Evolutionary conservation across 2,113 vertebrate genomes (phyloP), one percentile per base, ranked within the genome.

Genomic region (Hemiprocne comata): DNA sequence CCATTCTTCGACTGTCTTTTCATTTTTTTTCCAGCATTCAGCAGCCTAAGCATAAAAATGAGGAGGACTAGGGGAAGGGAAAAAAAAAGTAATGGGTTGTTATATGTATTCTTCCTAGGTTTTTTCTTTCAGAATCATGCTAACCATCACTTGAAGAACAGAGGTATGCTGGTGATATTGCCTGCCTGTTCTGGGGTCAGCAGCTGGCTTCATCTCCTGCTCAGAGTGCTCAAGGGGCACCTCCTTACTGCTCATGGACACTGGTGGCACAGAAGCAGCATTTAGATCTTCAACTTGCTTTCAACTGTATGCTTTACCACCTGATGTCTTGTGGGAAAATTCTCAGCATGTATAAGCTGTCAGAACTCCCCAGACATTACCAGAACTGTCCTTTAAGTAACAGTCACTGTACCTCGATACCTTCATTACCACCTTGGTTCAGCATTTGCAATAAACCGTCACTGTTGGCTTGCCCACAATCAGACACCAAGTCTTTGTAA

Each of bases 111-210:
- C 73, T 79, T 60, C 13, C 29, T 10, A 17, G 1, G 1, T 13
- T 51, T 46, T 64, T 11, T 9, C 31, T 26, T 69, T 36, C 48
- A 40, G 44, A 86, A 71, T 29, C 11, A 48, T 1, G 4, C 10
- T 31, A 51, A 33, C 28, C 33, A 8, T 20, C n/a, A 16, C 42
- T 69, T 1, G 0, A 25, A 54, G 36, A 72, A 53, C n/a, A 48
- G 50, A 50, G 11, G 13, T 36, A 53, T 7, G 5, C 6, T 33
- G 33, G 19, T 2, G 3, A 17, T 6, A n/a, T 4, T 1, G 0
- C 36, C 21, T 29, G 17, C 33, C 74, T 23, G 9, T 77, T 40
- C 31, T 33, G 44, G 48, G 17, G 19, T 60, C 31, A 74, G 82
- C 38, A 74, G 36, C 9, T 60, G 82, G 33, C 20, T 65, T 62